phyloP scores from a whole-genome alignment of 2,888 invertebrate genomes.

The Andrena trimmerana region DNA sequence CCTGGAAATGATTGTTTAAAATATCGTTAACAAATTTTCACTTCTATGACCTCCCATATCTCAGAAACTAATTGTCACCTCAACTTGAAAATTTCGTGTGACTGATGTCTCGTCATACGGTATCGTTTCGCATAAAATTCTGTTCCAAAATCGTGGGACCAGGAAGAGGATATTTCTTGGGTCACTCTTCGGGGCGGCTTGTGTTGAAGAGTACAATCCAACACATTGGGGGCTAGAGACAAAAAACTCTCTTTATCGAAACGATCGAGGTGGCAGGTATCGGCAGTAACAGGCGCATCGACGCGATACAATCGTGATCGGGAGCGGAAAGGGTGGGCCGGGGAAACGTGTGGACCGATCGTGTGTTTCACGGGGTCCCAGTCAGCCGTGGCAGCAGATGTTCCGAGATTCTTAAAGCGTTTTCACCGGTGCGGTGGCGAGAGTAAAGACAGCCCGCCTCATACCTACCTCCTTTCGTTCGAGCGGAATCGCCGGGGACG shows the following conservation, averaged over 20 bases:
- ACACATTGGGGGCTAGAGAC: not conserved
- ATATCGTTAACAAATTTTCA: too few relatives aligned
- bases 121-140: too few relatives aligned
- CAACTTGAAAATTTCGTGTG: too few relatives aligned
- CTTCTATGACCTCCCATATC: too few relatives aligned
- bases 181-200: not conserved
- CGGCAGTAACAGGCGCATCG: constrained; percentile 49
- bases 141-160: too few relatives aligned
- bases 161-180: too few relatives aligned
- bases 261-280: constrained; percentile 37
- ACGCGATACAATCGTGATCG: constrained; percentile 60
- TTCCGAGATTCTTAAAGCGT: constrained; percentile 76
- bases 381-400: constrained; percentile 75
- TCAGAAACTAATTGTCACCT: too few relatives aligned
- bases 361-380: constrained; percentile 65
- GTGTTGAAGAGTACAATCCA: not conserved
- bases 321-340: not conserved
- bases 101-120: too few relatives aligned
- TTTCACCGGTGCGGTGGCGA: constrained; percentile 54
- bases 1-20: too few relatives aligned
- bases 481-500: constrained; percentile 45
- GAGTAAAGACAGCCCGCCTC: constrained; percentile 19
- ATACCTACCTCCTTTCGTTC: constrained; percentile 19
- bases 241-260: constrained; percentile 40
- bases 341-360: constrained; percentile 57